phyloP scores from a whole-genome alignment of 2,888 invertebrate genomes.

The Drosophila nigricruria region DNA sequence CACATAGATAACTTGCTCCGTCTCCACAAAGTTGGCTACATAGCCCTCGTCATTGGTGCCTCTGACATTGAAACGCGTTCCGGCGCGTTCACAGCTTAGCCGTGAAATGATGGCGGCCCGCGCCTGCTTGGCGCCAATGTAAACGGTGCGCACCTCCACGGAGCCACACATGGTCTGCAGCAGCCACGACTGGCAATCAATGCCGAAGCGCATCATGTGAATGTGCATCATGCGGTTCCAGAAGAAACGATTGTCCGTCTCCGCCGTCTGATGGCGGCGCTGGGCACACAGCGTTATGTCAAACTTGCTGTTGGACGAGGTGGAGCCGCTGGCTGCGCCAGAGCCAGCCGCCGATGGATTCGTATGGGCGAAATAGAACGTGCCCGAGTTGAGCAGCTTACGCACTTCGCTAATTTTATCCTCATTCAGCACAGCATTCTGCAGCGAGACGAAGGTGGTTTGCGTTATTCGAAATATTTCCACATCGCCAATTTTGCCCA shows the following conservation, averaged over 20 bases:
- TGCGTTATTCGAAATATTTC: constrained; percentile 98
- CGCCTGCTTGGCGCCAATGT: constrained; percentile 97
- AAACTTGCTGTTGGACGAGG: constrained; percentile 86
- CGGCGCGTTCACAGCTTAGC: constrained; percentile 98
- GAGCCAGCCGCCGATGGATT: constrained; percentile 57
- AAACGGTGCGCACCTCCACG: constrained; percentile 98
- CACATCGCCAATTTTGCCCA: constrained; percentile 97
- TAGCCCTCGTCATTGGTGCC: constrained; percentile 99
- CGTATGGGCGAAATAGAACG: constrained; percentile 95
- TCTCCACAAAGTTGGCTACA: constrained; percentile 99
- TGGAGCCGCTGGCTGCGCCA: constrained; percentile 25
- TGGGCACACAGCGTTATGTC: constrained; percentile 98
- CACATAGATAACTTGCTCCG: constrained; percentile 97
- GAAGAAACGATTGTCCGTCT: constrained; percentile 98
- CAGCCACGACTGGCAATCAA: constrained; percentile 96
- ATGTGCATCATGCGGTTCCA: constrained; percentile 99
- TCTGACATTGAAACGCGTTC: constrained; percentile 98
- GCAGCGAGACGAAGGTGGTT: constrained; percentile 95
- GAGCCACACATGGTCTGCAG: constrained; percentile 98
- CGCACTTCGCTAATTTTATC: constrained; percentile 89
- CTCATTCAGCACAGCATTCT: constrained; percentile 88
- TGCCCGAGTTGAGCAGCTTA: constrained; percentile 98
- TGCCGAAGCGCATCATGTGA: constrained; percentile 95
- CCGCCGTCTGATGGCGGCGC: constrained; percentile 91
- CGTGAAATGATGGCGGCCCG: constrained; percentile 97